A percentile compares a stretch with the other conserved stretches of the same genome.
phyloP scores from a whole-genome alignment of 2,113 vertebrate genomes.

The Colius striatus region DNA sequence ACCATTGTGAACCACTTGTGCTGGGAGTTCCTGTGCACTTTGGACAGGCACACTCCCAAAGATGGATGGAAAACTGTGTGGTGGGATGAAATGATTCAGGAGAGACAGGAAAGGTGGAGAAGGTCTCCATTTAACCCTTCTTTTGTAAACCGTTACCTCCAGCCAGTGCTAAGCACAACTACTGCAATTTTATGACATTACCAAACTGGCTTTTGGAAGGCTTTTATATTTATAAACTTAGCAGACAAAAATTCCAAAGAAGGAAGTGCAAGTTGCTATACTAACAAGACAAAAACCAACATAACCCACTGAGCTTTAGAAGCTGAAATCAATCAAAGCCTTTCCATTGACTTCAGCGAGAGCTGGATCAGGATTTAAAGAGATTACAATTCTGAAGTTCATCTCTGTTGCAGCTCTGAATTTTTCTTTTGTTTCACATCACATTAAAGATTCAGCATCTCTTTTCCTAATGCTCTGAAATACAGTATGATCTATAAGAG shows the following conservation, averaged over 20 bases:
- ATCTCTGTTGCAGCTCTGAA: neutral
- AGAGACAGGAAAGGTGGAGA: neutral
- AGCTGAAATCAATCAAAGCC: slow-evolving; percentile 41
- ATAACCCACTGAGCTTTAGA: slow-evolving; percentile 53
- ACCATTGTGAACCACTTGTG: neutral
- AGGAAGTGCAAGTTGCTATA: slow-evolving; percentile 10
- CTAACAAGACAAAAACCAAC: slow-evolving; percentile 56
- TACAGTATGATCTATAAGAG: slow-evolving; percentile 7
- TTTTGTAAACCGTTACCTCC: neutral
- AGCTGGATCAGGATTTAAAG: slow-evolving; percentile 17
- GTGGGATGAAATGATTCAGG: neutral
- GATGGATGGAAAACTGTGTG: neutral
- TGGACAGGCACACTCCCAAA: neutral
- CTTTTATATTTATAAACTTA: slow-evolving; percentile 20
- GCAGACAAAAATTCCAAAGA: neutral
- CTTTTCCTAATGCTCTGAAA: slow-evolving; percentile 38
- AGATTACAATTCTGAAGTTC: neutral
- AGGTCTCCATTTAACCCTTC: neutral
- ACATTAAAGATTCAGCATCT: slow-evolving; percentile 38
- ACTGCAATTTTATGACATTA: neutral
- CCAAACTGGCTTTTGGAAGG: neutral
- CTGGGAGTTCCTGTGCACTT: neutral
- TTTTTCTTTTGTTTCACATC: slow-evolving; percentile 47
- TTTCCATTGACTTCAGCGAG: slow-evolving; percentile 22
- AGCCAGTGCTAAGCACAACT: neutral